Evolutionary conservation across 2,113 vertebrate genomes (phyloP), one percentile per base, ranked within the genome.

Genomic region (Oceanodroma tethys): DNA sequence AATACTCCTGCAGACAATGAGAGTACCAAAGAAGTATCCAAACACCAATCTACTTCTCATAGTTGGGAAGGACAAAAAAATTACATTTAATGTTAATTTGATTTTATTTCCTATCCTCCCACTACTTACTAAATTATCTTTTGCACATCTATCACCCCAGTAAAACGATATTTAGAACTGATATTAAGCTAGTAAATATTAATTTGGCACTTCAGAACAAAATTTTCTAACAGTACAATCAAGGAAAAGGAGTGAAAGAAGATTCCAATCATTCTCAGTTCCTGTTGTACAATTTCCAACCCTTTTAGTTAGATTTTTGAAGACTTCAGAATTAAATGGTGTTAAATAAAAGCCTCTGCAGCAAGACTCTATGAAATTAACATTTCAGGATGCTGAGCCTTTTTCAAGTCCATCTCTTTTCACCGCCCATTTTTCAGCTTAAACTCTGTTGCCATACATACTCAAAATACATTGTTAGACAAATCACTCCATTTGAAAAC

Each of bases 91-190:
- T 43, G 2, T 38, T 62, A 13, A 40, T 36, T 68, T 84, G 2
- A 50, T 68, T 87, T 84, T 56, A 45, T 68, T 82, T 82, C 13
- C 22, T 45, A 32, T 16, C 26, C 13, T 43, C 13, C 10, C 7
- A 47, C 13, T 50, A 58, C 27, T 66, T n/a, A 21, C 20, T n/a
- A 90, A 75, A 62, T 62, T 63, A 62, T 15, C 8, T 9, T 48
- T 59, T 80, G 22, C 7, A 53, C 2, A 42, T 23, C 8, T 62
- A 14, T 63, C 18, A 43, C 0, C 0, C 7, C 23, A 12, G 62
- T 9, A 86, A 81, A 86, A 60, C 8, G 63, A 23, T 21, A 52
- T 81, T 89, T 90, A 74, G 21, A 86, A 62, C 22, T 26, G 17
- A 42, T 6, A 38, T 22, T 73, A 38, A 85, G 59, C 3, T 73